Percentiles rank a stretch among this genome's conserved stretches.
Evolutionary conservation across 2,113 vertebrate species (phyloP).

Genomic region (Merops nubicus): DNA sequence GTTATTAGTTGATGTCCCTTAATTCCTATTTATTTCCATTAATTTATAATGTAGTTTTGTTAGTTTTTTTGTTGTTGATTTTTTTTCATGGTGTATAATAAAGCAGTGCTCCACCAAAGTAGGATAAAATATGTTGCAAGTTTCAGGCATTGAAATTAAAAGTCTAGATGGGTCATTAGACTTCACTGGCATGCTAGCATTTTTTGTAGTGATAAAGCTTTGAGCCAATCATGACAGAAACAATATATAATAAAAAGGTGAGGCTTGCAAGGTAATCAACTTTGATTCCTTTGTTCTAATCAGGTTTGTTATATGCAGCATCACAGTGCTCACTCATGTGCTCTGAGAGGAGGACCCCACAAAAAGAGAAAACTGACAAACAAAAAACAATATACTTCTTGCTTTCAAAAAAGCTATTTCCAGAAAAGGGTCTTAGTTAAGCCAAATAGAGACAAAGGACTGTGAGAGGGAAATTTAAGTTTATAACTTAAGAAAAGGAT

Average conservation of each 20-base stretch:
- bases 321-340: background rate
- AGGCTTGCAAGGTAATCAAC: background rate
- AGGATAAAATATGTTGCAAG: background rate
- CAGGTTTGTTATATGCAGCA: background rate
- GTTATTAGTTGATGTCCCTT: background rate
- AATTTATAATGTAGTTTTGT: background rate
- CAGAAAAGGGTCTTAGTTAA: background rate
- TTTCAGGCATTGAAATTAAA: background rate
- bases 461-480: background rate
- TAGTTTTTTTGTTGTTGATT: background rate
- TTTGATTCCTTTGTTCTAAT: background rate
- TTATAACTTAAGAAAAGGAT: background rate
- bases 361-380: background rate
- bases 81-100: background rate
- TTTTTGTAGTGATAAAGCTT: background rate
- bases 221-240: background rate
- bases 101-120: background rate
- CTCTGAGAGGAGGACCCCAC: background rate
- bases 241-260: background rate
- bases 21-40: background rate
- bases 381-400: rapidly evolving
- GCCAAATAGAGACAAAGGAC: background rate
- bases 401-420: background rate
- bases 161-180: background rate
- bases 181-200: background rate